Base-by-base conservation (phyloP, 2,797 vertebrate genomes). In the Clarias fuscus region DNA sequence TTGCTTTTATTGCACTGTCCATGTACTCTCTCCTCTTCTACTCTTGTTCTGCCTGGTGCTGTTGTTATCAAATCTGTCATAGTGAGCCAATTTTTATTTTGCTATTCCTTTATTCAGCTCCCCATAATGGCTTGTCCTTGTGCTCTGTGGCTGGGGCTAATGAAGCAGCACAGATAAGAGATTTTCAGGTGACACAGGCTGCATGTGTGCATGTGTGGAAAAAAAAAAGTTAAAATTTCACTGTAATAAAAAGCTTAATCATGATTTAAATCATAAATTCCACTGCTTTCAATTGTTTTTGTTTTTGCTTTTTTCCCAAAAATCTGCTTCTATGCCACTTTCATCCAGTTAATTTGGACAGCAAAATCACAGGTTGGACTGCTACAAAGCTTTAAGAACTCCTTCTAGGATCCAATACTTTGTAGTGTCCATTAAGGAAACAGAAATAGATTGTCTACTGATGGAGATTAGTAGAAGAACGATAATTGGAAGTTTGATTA, bases 71-170 rank as follows among this genome's bases (percentile, higher is more conserved):
- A 30, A 56, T 76, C 30, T 61, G 58, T 61, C 27, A 61, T 22
- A 37, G 30, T 59, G 56, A 78, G 58, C 58, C 76, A 58, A 10
- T 77, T 77, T 18, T 77, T 77, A 77, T 17, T 27, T 58, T 77
- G n/a, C 15, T 59, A 15, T n/a, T 48, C 48, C 71, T 73, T 73
- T 24, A 20, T 72, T 5, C 10, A n/a, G 3, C 71, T n/a, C 40
- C 22, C 15, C 5, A 5, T 22, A 58, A 27, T 0, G 7, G 3
- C 8, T 24, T 61, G 58, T 5, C 8, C 75, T 78, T 10, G 24
- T 76, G 48, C 7, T 2, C 7, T 59, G 56, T 6, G 18, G 37
- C 56, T 6, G 76, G 33, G 17, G 13, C 53, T 59, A 78, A 78
- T 79, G 3, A 30, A 37, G 20, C 30, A 24, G 56, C 30, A 37